Evolutionary conservation across 2,113 vertebrate species (phyloP), one percentile per base, ranked within the genome.

Genomic region (Anarrhichthys ocellatus): DNA sequence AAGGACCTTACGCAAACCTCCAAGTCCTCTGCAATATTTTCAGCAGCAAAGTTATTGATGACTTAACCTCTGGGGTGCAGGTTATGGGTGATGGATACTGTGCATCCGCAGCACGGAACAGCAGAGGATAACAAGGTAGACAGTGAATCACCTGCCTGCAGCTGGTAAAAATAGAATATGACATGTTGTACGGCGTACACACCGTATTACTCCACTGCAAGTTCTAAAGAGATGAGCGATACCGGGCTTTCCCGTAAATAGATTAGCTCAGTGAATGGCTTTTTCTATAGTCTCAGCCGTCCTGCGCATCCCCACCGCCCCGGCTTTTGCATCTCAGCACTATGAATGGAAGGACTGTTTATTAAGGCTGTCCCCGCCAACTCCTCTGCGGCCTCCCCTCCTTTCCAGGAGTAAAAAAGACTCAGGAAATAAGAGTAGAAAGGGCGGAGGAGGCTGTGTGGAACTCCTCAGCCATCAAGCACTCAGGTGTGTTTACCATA

Each of bases 41-140:
- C 92, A 92, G 83, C 88, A 87, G 92, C 86, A 94, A 80, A 90
- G 92, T 95, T 95, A 96, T 95, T 95, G 92, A 95, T 94, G 95
- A 94, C 93, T 95, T 95, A 94, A 96, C 95, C 95, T 96, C 92
- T 89, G 92, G 93, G 94, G 93, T 91, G 90, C 81, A 85, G 94
- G 94, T 94, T 94, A 93, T 85, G 93, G 89, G 92, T 95, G 95
- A 95, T 95, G 93, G 93, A 95, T 94, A 94, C 88, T 85, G 88
- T 89, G 91, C 89, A 91, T 94, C 87, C 81, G 82, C 87, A 86
- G 85, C 86, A 81, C 72, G 90, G 89, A 94, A 93, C 92, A 91
- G 93, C 89, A 90, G 90, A 91, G 89, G 92, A 95, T 95, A 95
- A 96, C 94, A 95, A 95, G 95, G 93, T 40, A 93, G 91, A 92